phyloP scores from a whole-genome alignment of 1,140 invertebrate species.

The Drosophila littoralis region DNA sequence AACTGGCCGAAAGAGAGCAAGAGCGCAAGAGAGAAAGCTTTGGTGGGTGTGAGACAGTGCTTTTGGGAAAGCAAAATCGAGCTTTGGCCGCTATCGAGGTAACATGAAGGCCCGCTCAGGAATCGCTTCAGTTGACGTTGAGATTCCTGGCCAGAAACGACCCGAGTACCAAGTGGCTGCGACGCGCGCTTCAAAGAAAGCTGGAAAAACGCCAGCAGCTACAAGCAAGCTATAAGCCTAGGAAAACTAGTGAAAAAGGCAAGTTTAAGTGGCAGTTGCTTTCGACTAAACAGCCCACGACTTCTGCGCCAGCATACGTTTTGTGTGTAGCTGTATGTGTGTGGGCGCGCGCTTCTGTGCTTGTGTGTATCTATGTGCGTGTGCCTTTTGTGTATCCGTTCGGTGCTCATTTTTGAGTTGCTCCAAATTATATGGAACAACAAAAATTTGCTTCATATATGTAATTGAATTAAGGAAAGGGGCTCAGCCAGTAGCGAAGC shows the following conservation, averaged over 20 bases:
- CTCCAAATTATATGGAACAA: conserved; percentile 59
- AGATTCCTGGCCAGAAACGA: conserved; percentile 74
- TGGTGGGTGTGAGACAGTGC: conserved; percentile 49
- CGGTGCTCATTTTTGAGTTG: conserved; percentile 45
- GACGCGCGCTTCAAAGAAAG: conserved; percentile 55
- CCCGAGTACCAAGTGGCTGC: conserved; percentile 24
- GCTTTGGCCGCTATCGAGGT: conserved; percentile 32
- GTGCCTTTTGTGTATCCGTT: conserved; percentile 74
- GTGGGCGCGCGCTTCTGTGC: conserved; percentile 11
- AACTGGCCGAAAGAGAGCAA: conserved; percentile 25
- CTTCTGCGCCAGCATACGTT: conserved; percentile 31
- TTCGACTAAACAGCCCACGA: conserved; percentile 46
- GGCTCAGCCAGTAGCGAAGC: conserved; percentile 43
- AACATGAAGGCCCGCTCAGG: conserved; percentile 54
- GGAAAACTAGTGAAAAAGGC: conserved; percentile 71
- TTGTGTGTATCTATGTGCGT: conserved; percentile 50
- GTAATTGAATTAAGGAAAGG: conserved; percentile 72
- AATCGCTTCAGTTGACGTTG: conserved; percentile 65
- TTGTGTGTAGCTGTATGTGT: conserved; percentile 16
- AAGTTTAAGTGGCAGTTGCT: conserved; percentile 71
- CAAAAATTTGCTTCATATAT: conserved; percentile 44
- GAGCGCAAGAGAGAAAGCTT: conserved; percentile 24
- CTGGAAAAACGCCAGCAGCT: conserved; percentile 74
- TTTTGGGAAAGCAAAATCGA: conserved; percentile 33
- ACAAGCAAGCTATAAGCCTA: conserved; percentile 48